Conservation (phyloP, 2,888 invertebrate species). For the Temnothorax unifasciatus region DNA sequence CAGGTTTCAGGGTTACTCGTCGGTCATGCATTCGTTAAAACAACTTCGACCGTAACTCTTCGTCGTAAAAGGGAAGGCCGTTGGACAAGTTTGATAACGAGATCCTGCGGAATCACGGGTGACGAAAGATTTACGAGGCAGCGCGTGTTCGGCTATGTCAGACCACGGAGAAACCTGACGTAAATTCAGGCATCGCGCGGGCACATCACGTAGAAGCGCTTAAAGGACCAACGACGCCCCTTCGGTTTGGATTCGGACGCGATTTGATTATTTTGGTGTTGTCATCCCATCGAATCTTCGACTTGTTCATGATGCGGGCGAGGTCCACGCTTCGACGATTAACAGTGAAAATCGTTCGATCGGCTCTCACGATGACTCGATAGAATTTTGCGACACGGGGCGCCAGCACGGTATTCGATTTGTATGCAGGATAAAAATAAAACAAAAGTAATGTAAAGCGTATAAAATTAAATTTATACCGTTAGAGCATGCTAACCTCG, state of each 20-base stretch:
- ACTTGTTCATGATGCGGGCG: not conserved
- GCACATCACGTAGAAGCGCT: conserved; percentile 25
- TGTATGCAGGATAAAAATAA: not conserved
- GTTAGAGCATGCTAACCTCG: conserved; percentile 20
- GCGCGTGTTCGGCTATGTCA: not conserved
- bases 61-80: conserved; percentile 72
- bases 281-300: conserved; percentile 4
- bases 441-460: conserved; percentile 19
- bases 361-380: not conserved
- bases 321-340: not conserved
- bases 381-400: not conserved
- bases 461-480: conserved; percentile 34
- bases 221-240: conserved; percentile 33
- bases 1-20: conserved; percentile 35
- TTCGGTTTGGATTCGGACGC: conserved; percentile 1
- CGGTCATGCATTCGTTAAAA: conserved; percentile 69
- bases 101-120: conserved; percentile 56
- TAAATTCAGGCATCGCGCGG: conserved; percentile 8
- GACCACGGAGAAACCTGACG: conserved; percentile 19
- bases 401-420: not conserved
- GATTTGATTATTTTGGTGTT: conserved; percentile 43
- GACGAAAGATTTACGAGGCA: conserved; percentile 61
- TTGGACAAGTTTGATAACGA: conserved; percentile 63
- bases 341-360: not conserved
- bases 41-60: conserved; percentile 73